A percentile compares a stretch with the other conserved stretches of the same genome.
These are phyloP conservation scores for Protonibea diacanthus DNA, from an alignment of 2,797 vertebrate species.

Conservation along the genomic window DNA sequence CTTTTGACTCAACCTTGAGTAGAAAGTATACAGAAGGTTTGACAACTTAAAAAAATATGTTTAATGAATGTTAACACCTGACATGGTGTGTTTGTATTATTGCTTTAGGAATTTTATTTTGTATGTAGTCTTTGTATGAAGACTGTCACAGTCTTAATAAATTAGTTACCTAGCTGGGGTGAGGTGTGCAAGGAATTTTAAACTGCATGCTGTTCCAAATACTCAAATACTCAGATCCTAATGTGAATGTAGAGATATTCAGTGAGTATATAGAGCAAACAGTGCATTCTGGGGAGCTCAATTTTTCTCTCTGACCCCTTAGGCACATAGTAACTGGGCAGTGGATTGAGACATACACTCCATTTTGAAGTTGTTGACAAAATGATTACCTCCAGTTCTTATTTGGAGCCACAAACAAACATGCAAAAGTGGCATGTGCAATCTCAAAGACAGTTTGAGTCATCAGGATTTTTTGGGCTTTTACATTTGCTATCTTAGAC, in stretches of 20 bases:
- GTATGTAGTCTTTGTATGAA: no score
- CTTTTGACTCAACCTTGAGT: no score
- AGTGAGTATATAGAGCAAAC: not conserved
- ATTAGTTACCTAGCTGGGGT: not conserved
- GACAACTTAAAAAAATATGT: no score
- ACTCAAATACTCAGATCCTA: not conserved
- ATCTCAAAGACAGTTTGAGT: not conserved
- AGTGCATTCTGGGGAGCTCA: not conserved
- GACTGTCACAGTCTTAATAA: not conserved
- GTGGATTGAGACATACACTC: not conserved
- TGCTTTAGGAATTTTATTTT: not conserved
- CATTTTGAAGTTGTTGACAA: not conserved
- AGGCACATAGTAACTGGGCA: not conserved
- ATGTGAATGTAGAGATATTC: not conserved
- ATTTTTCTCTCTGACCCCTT: not conserved
- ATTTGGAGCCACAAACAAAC: not conserved
- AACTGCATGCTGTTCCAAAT: not conserved
- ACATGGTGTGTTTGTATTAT: not conserved
- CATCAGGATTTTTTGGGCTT: not conserved
- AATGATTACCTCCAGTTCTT: not conserved
- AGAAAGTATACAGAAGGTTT: no score
- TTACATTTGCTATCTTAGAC: not conserved
- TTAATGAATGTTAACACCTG: no score
- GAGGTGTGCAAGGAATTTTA: not conserved
- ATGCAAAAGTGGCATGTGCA: not conserved